phyloP scores from a whole-genome alignment of 2,888 invertebrate genomes.

The Cheilosia scutellata region DNA sequence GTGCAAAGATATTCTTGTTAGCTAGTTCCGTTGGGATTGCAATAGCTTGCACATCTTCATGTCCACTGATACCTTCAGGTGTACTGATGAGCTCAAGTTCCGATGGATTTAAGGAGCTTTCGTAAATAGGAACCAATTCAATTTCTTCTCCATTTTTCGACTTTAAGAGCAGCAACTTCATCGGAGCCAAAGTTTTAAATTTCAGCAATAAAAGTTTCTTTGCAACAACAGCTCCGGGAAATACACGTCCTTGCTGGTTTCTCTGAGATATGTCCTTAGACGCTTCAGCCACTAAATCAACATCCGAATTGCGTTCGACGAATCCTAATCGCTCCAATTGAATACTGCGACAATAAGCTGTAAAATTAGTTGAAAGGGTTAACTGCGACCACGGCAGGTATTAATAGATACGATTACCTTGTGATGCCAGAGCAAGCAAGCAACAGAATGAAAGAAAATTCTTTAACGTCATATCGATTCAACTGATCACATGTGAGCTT shows the following conservation, averaged over 20 bases:
- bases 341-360: constrained; percentile 42
- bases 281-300: constrained; percentile 39
- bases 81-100: constrained; percentile 81
- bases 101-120: constrained; percentile 80
- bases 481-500: constrained; percentile 27
- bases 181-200: constrained; percentile 81
- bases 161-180: constrained; percentile 80
- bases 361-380: not conserved
- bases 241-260: constrained; percentile 77
- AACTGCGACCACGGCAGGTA: not conserved
- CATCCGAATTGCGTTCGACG: constrained; percentile 41
- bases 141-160: constrained; percentile 81
- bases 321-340: constrained; percentile 9
- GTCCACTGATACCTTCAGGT: constrained; percentile 81
- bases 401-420: constrained; percentile 23
- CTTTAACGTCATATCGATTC: constrained; percentile 35
- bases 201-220: constrained; percentile 82
- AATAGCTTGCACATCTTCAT: constrained; percentile 81
- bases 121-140: constrained; percentile 82
- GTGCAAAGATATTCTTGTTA: constrained; percentile 80
- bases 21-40: constrained; percentile 81
- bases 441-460: constrained; percentile 27
- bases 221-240: constrained; percentile 80
- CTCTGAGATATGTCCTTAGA: constrained; percentile 6
- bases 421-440: constrained; percentile 34